Percentiles rank a stretch among this genome's conserved stretches.
Conservation (phyloP, 2,113 vertebrate species). For the Balaeniceps rex region DNA sequence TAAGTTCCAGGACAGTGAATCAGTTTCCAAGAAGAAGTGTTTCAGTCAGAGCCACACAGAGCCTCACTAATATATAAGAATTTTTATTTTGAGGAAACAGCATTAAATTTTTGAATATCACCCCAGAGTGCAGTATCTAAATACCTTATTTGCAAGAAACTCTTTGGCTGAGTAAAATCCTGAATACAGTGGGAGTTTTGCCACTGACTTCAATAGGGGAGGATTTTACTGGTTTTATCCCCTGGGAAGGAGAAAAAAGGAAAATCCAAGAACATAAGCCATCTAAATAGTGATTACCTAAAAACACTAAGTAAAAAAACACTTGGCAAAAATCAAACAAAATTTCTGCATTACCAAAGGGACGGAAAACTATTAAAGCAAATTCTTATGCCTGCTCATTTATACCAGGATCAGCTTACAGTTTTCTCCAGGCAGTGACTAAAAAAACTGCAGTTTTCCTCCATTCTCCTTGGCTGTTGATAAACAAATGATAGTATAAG, state of each 20-base stretch:
- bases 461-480: neutral
- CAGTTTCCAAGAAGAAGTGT: neutral
- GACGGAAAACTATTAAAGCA: slow-evolving; percentile 30
- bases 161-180: neutral
- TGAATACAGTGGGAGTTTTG: slow-evolving; percentile 26
- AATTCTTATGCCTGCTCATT: slow-evolving; percentile 15
- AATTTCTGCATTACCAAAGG: slow-evolving; percentile 16
- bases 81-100: slow-evolving; percentile 36
- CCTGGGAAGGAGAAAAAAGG: neutral
- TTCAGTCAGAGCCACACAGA: neutral
- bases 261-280: slow-evolving; percentile 24
- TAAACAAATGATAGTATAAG: neutral
- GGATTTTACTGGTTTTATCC: slow-evolving; percentile 32
- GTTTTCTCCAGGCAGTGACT: slow-evolving; percentile 48
- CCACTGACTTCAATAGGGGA: slow-evolving; percentile 1
- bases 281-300: slow-evolving; percentile 30
- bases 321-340: slow-evolving; percentile 29
- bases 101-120: slow-evolving; percentile 28
- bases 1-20: neutral
- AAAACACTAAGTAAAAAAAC: neutral
- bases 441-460: slow-evolving; percentile 7
- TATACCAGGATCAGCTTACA: slow-evolving; percentile 26
- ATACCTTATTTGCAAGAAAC: slow-evolving; percentile 42
- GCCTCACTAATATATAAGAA: neutral
- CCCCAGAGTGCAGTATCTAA: slow-evolving; percentile 29